These are phyloP conservation scores for Melieria omissa DNA, from an alignment of 2,888 invertebrate species.

Conservation along the genomic window DNA sequence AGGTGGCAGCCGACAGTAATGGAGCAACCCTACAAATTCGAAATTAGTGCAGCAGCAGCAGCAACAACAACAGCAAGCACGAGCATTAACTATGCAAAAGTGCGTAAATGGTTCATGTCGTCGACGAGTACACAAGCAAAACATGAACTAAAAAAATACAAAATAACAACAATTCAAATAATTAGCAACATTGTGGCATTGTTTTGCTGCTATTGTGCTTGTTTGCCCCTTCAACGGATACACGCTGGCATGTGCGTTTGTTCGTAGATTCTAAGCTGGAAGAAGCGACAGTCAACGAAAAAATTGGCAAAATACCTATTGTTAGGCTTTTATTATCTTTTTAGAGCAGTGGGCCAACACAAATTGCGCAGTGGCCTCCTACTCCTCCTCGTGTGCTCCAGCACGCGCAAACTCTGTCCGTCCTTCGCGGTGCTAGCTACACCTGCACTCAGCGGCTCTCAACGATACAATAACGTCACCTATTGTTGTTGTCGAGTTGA, in stretches of 20 bases:
- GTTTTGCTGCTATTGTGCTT: too few relatives aligned
- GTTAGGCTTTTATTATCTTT: slow-evolving; percentile 23
- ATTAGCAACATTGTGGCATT: too few relatives aligned
- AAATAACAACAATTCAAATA: background rate
- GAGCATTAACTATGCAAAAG: slow-evolving; percentile 31
- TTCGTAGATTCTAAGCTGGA: too few relatives aligned
- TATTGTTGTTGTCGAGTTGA: too few relatives aligned
- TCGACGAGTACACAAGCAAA: background rate
- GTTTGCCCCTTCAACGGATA: too few relatives aligned
- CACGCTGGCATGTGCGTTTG: background rate
- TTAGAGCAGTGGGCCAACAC: slow-evolving; percentile 32
- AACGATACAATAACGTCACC: background rate
- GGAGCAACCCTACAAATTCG: slow-evolving; percentile 26
- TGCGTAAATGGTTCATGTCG: slow-evolving; percentile 25
- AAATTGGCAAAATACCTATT: background rate
- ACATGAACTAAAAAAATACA: background rate
- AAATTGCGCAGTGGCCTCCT: background rate
- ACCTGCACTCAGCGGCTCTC: background rate
- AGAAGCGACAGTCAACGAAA: too few relatives aligned
- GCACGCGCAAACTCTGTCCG: background rate
- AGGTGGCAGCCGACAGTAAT: background rate
- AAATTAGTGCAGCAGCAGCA: background rate
- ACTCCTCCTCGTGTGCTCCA: background rate
- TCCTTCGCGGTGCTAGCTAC: background rate
- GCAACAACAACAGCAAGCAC: background rate